Evolutionary conservation across 2,888 invertebrate species (phyloP), one percentile per base, ranked within the genome.

Genomic region (Gastrophysa polygoni): DNA sequence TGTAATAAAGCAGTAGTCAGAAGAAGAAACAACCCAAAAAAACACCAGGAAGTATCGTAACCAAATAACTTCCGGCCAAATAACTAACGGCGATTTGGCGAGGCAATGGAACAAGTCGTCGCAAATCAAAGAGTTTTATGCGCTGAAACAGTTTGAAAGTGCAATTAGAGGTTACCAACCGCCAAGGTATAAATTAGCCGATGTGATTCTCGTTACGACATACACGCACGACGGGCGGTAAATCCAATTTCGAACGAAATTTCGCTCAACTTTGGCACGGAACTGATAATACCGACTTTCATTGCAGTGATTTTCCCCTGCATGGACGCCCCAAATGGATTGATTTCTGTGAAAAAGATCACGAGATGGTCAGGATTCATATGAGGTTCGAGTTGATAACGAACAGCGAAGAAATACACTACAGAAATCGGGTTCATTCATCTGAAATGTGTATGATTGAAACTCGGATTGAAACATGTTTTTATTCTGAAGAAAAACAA

Each of bases 131-230:
- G 51, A 51, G 51, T 18, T 51, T 43, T 54, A 43, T 24, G 38
- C 28, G 17, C 14, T 17, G 43, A 43, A 43, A 54, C 24, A 54
- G 54, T 54, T 54, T 7, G 43, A 43, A 54, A 54, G 54, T 54
- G 43, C 54, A 52, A 38, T 52, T 52, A 52, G 52, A 38, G 52
- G 52, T 34, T 52, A 52, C 52, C 52, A 20, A 52, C 52, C 21
- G 52, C 38, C 52, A 43, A 54, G 44, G 24, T 24, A 54, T 54
- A 43, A 54, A 54, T 54, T 54, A 54, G n/a, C 54, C 16, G 5
- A 1, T 43, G 43, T 17, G 14, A 54, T 44, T 54, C 54, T 54
- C 24, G 54, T 54, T 54, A 54, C 54, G 54, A 14, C 11, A 21
- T 54, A 43, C 54, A 43, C 54, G 54, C 54, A 54, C 52, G 38